phyloP scores from a whole-genome alignment of 2,113 vertebrate genomes.

The Tympanuchus pallidicinctus region DNA sequence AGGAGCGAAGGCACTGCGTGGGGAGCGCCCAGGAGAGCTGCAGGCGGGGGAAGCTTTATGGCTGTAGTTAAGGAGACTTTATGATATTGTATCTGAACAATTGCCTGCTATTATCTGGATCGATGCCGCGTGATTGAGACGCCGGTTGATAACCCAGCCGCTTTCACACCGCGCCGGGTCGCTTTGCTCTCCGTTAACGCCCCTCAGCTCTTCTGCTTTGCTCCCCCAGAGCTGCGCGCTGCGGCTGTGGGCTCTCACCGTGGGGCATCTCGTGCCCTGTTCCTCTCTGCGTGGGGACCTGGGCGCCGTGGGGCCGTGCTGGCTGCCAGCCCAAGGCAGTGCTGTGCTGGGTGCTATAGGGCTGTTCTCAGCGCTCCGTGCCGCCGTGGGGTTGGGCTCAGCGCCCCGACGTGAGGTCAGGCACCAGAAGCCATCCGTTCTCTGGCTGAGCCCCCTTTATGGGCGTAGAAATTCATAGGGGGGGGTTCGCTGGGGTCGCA shows the following conservation, averaged over 20 bases:
- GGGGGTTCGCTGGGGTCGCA: background rate
- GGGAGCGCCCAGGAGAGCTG: background rate
- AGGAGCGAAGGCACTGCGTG: background rate
- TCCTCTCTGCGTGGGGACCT: accelerated
- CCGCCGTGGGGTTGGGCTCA: too few species aligned
- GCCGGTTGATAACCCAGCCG: constrained; percentile 47
- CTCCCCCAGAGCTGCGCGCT: background rate
- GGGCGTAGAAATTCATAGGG: background rate
- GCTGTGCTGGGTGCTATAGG: background rate
- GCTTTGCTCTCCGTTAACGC: background rate
- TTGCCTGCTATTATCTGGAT: constrained; percentile 69
- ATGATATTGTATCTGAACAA: constrained; percentile 66
- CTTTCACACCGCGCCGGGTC: background rate
- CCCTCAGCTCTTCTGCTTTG: background rate
- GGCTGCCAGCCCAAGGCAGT: accelerated
- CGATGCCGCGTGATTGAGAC: constrained; percentile 55
- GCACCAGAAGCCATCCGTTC: background rate
- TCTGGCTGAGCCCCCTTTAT: background rate
- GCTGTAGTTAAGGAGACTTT: constrained; percentile 60
- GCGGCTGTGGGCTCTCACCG: too few species aligned
- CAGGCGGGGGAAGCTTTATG: constrained; percentile 59
- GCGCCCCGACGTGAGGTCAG: background rate
- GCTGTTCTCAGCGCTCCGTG: too few species aligned
- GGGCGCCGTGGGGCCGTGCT: background rate
- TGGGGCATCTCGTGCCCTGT: background rate